A percentile compares a stretch with the other conserved stretches of the same genome.
phyloP scores from a whole-genome alignment of 2,113 vertebrate species.

The Parus major region DNA sequence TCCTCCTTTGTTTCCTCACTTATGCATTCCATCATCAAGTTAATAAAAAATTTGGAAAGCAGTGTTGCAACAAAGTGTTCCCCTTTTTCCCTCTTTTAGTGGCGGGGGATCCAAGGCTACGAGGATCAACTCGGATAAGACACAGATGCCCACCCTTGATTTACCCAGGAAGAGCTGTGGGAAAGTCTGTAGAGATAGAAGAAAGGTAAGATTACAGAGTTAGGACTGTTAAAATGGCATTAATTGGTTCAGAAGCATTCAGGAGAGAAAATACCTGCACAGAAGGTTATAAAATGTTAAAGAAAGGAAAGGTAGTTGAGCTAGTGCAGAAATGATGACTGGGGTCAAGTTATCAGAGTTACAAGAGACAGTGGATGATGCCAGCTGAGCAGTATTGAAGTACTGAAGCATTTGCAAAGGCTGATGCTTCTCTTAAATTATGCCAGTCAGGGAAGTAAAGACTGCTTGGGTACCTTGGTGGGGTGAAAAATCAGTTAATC shows the following conservation, averaged over 20 bases:
- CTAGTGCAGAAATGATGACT: not conserved
- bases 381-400: not conserved
- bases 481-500: not conserved
- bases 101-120: not conserved
- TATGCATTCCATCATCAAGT: not conserved
- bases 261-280: not conserved
- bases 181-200: not conserved
- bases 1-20: not conserved
- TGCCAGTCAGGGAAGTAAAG: not conserved
- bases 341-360: not conserved
- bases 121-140: not conserved
- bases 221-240: not conserved
- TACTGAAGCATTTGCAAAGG: not conserved
- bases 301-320: not conserved
- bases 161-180: not conserved
- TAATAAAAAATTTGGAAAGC: not conserved
- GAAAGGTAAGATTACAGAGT: not conserved
- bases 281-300: not conserved
- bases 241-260: not conserved
- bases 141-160: not conserved
- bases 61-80: not conserved
- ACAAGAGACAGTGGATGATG: not conserved
- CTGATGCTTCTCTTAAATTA: not conserved
- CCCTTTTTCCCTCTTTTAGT: not conserved
- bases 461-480: not conserved